Conservation (phyloP, 2,888 invertebrate species). For the Erebia palarica region DNA sequence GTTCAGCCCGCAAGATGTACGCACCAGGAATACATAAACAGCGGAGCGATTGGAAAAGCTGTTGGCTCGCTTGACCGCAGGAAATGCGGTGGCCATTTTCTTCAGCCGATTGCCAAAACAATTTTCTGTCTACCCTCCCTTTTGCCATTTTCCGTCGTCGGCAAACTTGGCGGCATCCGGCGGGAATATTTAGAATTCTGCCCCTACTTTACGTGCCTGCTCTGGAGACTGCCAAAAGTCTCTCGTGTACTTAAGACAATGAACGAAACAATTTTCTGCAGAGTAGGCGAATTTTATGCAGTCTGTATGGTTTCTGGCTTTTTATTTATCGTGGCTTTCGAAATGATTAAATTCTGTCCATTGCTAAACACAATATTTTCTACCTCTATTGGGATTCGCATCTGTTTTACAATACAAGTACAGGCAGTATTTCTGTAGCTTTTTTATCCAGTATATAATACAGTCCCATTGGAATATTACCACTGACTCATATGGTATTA, state of each 20-base stretch:
- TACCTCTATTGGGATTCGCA: background rate
- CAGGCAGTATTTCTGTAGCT: background rate
- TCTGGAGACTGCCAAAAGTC: constrained; percentile 47
- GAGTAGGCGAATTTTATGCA: constrained; percentile 26
- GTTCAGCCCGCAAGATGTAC: constrained; percentile 43
- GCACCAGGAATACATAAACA: constrained; percentile 63
- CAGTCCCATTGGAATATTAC: too few relatives aligned
- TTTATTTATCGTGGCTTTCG: constrained; percentile 34
- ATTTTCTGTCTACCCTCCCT: constrained; percentile 73
- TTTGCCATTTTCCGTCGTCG: constrained; percentile 70
- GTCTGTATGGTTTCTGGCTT: constrained; percentile 18
- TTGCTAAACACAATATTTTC: constrained; percentile 10
- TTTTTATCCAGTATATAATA: background rate
- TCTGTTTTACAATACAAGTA: background rate
- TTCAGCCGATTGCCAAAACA: constrained; percentile 72
- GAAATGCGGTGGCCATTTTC: constrained; percentile 76
- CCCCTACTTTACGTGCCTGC: constrained; percentile 56
- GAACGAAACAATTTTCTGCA: constrained; percentile 37
- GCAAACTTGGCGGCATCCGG: constrained; percentile 69
- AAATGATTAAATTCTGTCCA: constrained; percentile 31
- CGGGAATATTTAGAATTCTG: constrained; percentile 58
- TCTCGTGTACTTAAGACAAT: constrained; percentile 51
- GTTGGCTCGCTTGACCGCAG: constrained; percentile 76
- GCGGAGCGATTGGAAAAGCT: constrained; percentile 67
- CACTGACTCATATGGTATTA: background rate